Base-by-base conservation (phyloP, 37 sponge, comb jelly and placozoan genomes). In the Amphimedon queenslandica region DNA sequence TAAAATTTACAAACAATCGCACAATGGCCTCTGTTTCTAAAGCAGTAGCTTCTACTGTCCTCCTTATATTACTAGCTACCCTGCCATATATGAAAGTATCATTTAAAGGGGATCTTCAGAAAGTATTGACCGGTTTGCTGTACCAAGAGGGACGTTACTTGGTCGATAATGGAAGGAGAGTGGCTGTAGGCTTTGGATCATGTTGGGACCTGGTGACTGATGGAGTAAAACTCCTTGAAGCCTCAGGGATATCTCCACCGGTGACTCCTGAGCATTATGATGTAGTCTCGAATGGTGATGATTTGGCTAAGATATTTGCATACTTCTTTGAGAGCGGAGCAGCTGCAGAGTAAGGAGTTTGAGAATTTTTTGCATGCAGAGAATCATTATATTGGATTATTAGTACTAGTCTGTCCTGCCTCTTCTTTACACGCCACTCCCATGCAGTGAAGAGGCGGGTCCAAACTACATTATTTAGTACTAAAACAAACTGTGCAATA, bases 141-240 rank as follows among this genome's bases (percentile, higher is more conserved):
- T n/a, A 60, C 61, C 61, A 60, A 60, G 61, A 60, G 61, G 5
- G 5, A 13, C 28, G 23, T 11, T 60, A 60, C 21, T 6, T n/a
- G 5, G 27, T n/a, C 43, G 37, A 68, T 21, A 27, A 57, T 28
- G 58, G 57, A 68, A 34, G 11, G 8, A 55, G 81, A 3, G 88
- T 87, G 2, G 88, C 88, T 37, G 63, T 87, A 28, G 88, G 88
- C 0, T 87, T 87, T 66, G 88, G 88, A 1, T 76, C 82, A 0
- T 87, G 88, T 66, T n/a, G 60, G 60, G 88, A 87, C 35, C 5
- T n/a, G 8, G 58, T 76, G 1, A 20, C 40, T 40, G 74, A 81
- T 55, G 88, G 69, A n/a, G 37, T 87, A 32, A 39, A 58, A 2
- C 3, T 87, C 11, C 38, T 87, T n/a, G 39, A 75, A 0, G 39